These are phyloP conservation scores for Rhimphoctona megacephalus DNA, from an alignment of 2,888 invertebrate species.

Conservation along the genomic window DNA sequence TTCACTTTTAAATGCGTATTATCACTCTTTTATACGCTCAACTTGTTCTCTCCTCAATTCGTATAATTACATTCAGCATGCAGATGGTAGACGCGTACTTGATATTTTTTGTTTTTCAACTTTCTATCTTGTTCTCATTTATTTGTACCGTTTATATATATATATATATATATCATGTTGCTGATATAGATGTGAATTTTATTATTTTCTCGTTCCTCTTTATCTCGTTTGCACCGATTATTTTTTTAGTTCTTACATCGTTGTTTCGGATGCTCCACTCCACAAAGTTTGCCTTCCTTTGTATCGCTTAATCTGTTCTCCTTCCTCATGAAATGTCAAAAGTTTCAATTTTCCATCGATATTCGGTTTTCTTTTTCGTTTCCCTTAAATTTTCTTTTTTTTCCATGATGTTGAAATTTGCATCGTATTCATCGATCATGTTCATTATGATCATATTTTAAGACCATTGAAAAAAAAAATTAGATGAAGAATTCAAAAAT, in stretches of 20 bases:
- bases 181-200: background rate
- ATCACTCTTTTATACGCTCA: constrained; percentile 42
- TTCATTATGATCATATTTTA: background rate
- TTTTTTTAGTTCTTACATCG: background rate
- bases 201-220: background rate
- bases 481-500: background rate
- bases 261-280: background rate
- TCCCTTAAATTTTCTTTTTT: background rate
- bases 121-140: constrained; percentile 17
- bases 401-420: background rate
- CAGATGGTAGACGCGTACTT: constrained; percentile 1
- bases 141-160: constrained; percentile 4
- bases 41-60: constrained; percentile 34
- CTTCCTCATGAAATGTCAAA: background rate
- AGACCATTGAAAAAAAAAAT: no score
- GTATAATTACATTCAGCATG: constrained; percentile 51
- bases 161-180: background rate
- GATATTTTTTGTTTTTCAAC: constrained; percentile 19
- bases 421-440: background rate
- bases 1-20: constrained; percentile 58
- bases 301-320: background rate
- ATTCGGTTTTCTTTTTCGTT: background rate
- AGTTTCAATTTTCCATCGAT: background rate
- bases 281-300: background rate
- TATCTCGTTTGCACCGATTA: background rate